phyloP scores from a whole-genome alignment of 2,797 vertebrate species.

The Lophura swinhoii region DNA sequence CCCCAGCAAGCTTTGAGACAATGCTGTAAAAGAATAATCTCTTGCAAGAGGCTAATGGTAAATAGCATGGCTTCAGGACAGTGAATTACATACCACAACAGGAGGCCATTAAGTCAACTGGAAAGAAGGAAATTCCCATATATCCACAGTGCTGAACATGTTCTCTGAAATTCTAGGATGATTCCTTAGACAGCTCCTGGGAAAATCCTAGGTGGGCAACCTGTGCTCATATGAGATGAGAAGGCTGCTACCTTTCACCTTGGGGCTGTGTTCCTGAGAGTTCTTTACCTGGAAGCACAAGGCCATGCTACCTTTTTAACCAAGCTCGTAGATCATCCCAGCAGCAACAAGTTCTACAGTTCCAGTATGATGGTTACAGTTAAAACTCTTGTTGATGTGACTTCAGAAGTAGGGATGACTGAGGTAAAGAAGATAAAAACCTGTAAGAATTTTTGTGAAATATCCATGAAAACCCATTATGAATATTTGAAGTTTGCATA shows the following conservation, averaged over 20 bases:
- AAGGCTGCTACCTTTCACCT: neutral
- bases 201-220: neutral
- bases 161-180: neutral
- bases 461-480: neutral
- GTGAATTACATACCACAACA: neutral
- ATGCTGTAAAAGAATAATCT: too few relatives aligned
- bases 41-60: neutral
- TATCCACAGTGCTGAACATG: neutral
- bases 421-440: neutral
- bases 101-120: neutral
- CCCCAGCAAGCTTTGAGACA: too few relatives aligned
- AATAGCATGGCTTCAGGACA: neutral
- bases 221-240: neutral
- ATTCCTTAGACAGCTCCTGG: neutral
- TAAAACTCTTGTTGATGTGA: neutral
- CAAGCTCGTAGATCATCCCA: neutral
- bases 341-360: neutral
- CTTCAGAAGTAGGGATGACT: neutral
- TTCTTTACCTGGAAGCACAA: neutral
- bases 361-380: neutral
- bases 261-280: neutral
- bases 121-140: neutral
- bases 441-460: neutral
- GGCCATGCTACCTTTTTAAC: neutral
- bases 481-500: neutral